phyloP scores from a whole-genome alignment of 2,797 vertebrate species.

The Glyptemys insculpta region DNA sequence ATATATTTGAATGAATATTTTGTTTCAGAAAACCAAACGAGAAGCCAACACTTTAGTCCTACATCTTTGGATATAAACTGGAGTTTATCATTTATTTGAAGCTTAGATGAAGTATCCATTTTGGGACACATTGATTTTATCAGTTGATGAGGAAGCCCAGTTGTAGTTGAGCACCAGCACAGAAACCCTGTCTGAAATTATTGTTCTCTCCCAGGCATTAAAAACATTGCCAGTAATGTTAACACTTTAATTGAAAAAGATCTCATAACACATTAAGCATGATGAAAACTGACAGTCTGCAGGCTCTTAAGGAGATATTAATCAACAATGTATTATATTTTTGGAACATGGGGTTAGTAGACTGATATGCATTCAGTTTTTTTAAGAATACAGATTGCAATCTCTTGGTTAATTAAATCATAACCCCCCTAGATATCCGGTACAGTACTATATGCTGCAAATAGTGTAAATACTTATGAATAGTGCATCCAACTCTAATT shows the following conservation, averaged over 20 bases:
- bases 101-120: not conserved
- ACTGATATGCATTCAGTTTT: not conserved
- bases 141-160: rapidly evolving
- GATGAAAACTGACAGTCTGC: slow-evolving; percentile 6
- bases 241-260: slow-evolving; percentile 39
- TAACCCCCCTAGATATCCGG: not conserved
- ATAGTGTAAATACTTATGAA: not conserved
- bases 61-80: rapidly evolving
- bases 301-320: slow-evolving; percentile 26
- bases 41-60: not conserved
- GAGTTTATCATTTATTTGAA: not conserved
- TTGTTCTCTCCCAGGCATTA: not conserved
- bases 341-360: not conserved
- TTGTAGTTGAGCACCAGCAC: not conserved
- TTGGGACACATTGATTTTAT: not conserved
- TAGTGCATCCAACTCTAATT: not conserved
- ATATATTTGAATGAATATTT: not conserved
- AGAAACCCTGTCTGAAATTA: not conserved
- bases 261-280: slow-evolving; percentile 28
- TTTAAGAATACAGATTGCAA: slow-evolving; percentile 17
- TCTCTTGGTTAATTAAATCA: slow-evolving; percentile 27
- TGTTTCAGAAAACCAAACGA: not conserved
- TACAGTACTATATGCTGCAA: slow-evolving; percentile 8
- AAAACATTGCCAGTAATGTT: not conserved
- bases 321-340: not conserved